phyloP scores from a whole-genome alignment of 1,140 invertebrate genomes.

The Diorhabda carinulata region DNA sequence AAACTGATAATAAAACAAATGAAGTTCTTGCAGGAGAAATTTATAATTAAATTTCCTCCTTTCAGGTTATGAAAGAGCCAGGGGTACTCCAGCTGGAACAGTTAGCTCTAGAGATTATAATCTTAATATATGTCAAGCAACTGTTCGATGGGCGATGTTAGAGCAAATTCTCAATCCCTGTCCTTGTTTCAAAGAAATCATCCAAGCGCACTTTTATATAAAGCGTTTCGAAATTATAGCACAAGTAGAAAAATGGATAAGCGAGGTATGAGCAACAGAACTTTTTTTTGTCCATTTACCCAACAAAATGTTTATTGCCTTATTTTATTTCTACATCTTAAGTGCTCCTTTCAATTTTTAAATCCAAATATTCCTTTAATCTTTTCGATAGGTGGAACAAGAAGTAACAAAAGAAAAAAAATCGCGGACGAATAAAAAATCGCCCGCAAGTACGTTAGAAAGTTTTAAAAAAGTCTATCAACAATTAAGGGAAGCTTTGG shows the following conservation, averaged over 20 bases:
- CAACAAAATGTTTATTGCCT: background rate
- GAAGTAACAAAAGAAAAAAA: constrained; percentile 28
- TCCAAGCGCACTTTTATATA: constrained; percentile 91
- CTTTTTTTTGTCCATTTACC: background rate
- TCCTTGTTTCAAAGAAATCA: constrained; percentile 91
- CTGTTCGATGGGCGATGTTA: constrained; percentile 93
- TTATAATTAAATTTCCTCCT: background rate
- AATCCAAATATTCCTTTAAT: background rate
- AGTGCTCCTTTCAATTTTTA: background rate
- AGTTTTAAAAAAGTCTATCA: constrained; percentile 70
- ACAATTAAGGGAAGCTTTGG: constrained; percentile 37
- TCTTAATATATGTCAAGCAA: constrained; percentile 92
- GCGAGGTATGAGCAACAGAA: constrained; percentile 54
- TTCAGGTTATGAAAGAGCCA: constrained; percentile 74
- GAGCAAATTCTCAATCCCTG: constrained; percentile 88
- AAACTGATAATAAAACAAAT: background rate
- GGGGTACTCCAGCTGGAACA: constrained; percentile 82
- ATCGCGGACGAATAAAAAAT: constrained; percentile 22
- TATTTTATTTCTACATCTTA: constrained; percentile 44
- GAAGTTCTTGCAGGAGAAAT: background rate
- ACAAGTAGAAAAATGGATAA: constrained; percentile 87
- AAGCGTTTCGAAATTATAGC: constrained; percentile 86
- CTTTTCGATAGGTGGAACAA: constrained; percentile 16
- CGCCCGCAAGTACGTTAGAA: constrained; percentile 28
- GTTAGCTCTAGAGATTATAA: constrained; percentile 91